Evolutionary conservation across 2,888 invertebrate species (phyloP), one percentile per base, ranked within the genome.

Genomic region (Thalpophila matura): DNA sequence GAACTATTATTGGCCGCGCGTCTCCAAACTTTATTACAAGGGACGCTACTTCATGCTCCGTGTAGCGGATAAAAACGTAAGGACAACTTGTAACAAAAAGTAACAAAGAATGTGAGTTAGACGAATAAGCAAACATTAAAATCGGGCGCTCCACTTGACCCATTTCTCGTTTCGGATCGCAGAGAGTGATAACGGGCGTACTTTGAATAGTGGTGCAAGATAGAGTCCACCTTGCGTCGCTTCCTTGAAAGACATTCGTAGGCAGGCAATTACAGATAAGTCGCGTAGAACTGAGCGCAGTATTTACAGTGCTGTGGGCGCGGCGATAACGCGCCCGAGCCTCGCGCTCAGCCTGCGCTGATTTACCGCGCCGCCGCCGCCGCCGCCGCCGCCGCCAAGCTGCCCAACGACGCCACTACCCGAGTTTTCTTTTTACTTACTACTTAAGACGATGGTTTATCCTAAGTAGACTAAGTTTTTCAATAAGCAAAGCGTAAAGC

Each of bases 1-100:
- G 81, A 99, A 98, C 95, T 99, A 99, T 95, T 99, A 98, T 95
- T 99, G 99, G 99, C 99, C 99, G 73, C 96, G 99, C 86, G 99
- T 99, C 89, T 98, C 98, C 83, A 99, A 99, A 96, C 98, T 99
- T 86, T 98, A 98, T 93, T 98, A 98, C 95, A 99, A 99, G 96
- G 98, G 98, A 85, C 97, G 98, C 88, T 99, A 98, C 95, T 99
- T 99, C 95, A 99, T 99, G 98, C 96, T 99, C 62, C 96, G 98
- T 86, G 99, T 99, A 79, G 97, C 98, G 85, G 99, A 99, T 95
- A 99, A 99, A 96, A 99, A 98, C 95, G 99, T 99, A 96, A 97
- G 97, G 72, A 66, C 55, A 70, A 55, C 62, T 64, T 53, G 47
- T 61, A 49, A 51, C 55, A 66, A 65, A 67, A 77, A 64, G 59